Percentiles rank a stretch among this genome's conserved stretches.
Evolutionary conservation across 37 sponge, comb jelly and placozoan genomes (phyloP).

Genomic region (Haliclona indistincta): DNA sequence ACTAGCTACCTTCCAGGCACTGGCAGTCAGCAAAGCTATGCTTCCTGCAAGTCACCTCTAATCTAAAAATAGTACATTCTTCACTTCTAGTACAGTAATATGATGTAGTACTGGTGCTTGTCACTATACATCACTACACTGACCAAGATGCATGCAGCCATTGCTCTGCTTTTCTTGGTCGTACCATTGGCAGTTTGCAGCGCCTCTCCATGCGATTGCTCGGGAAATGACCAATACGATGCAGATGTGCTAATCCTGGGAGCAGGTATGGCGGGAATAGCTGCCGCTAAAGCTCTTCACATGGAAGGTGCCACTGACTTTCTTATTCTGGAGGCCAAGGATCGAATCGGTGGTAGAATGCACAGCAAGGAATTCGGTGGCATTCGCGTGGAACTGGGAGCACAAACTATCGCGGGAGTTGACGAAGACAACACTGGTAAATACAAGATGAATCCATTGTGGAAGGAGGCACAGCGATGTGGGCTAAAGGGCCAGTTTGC

Average conservation of each 20-base stretch:
- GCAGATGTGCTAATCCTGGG: slow-evolving; percentile 43
- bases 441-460: not conserved
- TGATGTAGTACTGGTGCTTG: too few species aligned
- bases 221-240: too few species aligned
- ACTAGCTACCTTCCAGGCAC: too few species aligned
- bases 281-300: slow-evolving; percentile 30
- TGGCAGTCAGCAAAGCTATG: too few species aligned
- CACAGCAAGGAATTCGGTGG: slow-evolving; percentile 7
- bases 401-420: slow-evolving; percentile 45
- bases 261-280: slow-evolving; percentile 38
- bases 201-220: too few species aligned
- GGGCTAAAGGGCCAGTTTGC: slow-evolving; percentile 5
- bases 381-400: slow-evolving; percentile 37
- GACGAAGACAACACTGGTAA: not conserved
- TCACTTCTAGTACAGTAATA: too few species aligned
- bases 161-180: too few species aligned
- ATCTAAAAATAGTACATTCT: too few species aligned
- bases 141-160: too few species aligned
- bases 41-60: too few species aligned
- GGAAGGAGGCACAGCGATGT: not conserved
- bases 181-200: too few species aligned
- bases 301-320: slow-evolving; percentile 15
- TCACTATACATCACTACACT: too few species aligned
- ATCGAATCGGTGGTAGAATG: slow-evolving; percentile 32
- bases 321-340: slow-evolving; percentile 26